These are phyloP conservation scores for Poeciliopsis gracilis DNA, from an alignment of 2,797 vertebrate species.

Conservation along the genomic window DNA sequence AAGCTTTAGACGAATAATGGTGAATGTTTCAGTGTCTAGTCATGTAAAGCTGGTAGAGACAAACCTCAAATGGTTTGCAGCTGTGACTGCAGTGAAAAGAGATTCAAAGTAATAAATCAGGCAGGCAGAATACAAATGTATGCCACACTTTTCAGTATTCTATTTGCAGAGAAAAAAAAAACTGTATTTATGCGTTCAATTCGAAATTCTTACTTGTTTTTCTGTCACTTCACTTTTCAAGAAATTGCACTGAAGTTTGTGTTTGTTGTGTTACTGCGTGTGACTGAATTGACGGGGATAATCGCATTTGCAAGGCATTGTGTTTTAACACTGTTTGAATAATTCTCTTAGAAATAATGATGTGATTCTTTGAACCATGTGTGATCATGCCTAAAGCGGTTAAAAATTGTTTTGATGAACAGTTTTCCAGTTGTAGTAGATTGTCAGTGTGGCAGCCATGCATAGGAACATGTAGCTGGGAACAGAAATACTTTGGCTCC, in stretches of 20 bases:
- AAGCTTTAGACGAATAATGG: background rate
- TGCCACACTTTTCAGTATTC: conserved; percentile 2
- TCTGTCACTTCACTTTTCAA: background rate
- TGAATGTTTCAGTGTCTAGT: background rate
- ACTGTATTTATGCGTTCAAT: background rate
- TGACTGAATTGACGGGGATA: background rate
- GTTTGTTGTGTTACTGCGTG: background rate
- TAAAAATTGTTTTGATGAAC: background rate
- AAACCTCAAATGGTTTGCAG: background rate
- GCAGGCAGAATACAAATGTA: background rate
- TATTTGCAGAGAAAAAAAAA: background rate
- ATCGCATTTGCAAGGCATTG: background rate
- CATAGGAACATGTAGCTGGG: conserved; percentile 49
- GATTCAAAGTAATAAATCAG: conserved; percentile 4
- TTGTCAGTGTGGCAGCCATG: conserved; percentile 50
- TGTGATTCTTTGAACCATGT: background rate
- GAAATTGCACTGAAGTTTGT: background rate
- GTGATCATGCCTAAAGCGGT: background rate
- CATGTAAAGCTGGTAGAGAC: background rate
- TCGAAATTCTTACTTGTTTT: background rate
- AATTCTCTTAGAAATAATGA: background rate
- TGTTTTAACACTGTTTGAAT: background rate
- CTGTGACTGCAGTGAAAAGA: background rate
- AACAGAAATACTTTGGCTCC: conserved; percentile 47
- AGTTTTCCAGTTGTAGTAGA: conserved; percentile 48